These are phyloP conservation scores for Bolinopsis microptera DNA, from an alignment of 37 sponge, comb jelly and placozoan genomes.

Conservation along the genomic window DNA sequence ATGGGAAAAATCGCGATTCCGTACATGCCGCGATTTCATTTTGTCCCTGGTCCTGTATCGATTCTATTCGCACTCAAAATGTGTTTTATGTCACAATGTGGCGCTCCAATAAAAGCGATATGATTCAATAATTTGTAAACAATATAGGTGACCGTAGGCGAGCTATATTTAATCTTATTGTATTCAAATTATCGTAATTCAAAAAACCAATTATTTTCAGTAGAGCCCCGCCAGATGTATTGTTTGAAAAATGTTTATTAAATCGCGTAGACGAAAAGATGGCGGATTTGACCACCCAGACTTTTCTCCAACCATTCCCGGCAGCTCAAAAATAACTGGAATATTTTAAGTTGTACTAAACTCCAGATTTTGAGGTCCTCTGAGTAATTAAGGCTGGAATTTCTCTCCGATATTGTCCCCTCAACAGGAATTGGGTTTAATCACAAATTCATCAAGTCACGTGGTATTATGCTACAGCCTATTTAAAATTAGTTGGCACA, in stretches of 20 bases:
- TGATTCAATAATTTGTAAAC: too few relatives aligned
- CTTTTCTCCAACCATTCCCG: background rate
- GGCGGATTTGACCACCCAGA: background rate
- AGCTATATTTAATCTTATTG: too few relatives aligned
- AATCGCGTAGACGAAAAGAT: background rate
- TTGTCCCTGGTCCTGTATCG: too few relatives aligned
- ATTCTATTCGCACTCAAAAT: too few relatives aligned
- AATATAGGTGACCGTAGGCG: too few relatives aligned
- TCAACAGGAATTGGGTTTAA: background rate
- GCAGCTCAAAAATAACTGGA: background rate
- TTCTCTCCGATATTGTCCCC: background rate
- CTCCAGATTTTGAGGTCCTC: background rate
- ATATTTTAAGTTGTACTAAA: background rate
- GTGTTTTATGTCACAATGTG: too few relatives aligned
- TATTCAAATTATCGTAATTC: too few relatives aligned
- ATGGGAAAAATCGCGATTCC: too few relatives aligned
- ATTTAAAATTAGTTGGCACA: background rate
- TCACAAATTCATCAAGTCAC: background rate
- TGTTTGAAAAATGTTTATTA: background rate
- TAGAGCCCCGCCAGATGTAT: too few relatives aligned
- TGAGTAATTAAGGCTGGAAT: background rate
- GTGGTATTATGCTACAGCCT: background rate
- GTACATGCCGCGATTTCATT: too few relatives aligned
- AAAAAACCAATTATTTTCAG: too few relatives aligned
- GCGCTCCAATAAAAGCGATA: too few relatives aligned